Conservation (phyloP, 2,113 vertebrate genomes). For the Trichechus manatus region DNA sequence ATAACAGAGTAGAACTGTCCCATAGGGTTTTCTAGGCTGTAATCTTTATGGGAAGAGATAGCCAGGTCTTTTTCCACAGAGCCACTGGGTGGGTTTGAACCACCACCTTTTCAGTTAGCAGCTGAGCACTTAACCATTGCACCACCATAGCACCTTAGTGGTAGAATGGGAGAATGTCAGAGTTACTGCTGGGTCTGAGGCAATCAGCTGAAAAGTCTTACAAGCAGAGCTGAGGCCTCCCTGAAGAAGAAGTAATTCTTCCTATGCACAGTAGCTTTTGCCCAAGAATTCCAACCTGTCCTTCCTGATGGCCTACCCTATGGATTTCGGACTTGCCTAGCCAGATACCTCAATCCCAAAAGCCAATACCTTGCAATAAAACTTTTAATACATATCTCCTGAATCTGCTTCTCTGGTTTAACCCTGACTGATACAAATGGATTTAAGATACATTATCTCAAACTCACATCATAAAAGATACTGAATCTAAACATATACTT, state of each 20-base stretch:
- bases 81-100: too few species aligned
- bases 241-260: slow-evolving; percentile 24
- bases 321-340: not conserved
- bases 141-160: too few species aligned
- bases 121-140: too few species aligned
- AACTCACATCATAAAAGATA: not conserved
- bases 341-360: not conserved
- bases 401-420: not conserved
- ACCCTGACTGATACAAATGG: not conserved
- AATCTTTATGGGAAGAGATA: too few species aligned
- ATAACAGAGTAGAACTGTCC: too few species aligned
- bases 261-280: not conserved
- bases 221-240: slow-evolving; percentile 7
- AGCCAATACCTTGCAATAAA: not conserved
- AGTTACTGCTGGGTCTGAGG: not conserved
- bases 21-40: too few species aligned
- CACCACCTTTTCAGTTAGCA: too few species aligned
- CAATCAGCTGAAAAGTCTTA: not conserved
- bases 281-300: not conserved
- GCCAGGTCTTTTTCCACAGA: too few species aligned
- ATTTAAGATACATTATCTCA: not conserved
- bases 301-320: not conserved
- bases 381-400: not conserved
- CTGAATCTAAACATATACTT: slow-evolving; percentile 14
- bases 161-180: not conserved